Conservation (phyloP, 2,797 vertebrate genomes). For the Eleutherodactylus coqui region DNA sequence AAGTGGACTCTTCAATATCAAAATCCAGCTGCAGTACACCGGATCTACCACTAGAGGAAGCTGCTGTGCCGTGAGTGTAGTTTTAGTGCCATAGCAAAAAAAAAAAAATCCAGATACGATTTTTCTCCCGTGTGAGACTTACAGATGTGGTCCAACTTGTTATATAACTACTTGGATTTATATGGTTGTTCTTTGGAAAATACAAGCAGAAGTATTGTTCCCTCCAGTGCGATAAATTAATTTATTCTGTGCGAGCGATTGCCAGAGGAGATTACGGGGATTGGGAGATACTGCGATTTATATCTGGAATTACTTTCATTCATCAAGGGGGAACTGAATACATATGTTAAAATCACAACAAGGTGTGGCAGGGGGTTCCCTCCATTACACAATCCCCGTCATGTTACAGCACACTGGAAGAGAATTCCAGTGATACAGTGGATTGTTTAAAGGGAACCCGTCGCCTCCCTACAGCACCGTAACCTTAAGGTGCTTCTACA, state of each 20-base stretch:
- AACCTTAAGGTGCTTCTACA: too few species aligned
- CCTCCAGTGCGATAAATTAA: conserved; percentile 34
- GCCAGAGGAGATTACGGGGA: background rate
- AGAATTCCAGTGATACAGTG: background rate
- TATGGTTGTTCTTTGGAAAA: background rate
- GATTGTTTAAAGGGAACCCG: background rate
- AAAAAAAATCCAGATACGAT: background rate
- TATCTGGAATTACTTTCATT: conserved; percentile 7
- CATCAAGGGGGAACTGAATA: conserved; percentile 8
- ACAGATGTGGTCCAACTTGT: conserved; percentile 5
- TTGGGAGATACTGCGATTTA: conserved; percentile 17
- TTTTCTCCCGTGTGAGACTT: background rate
- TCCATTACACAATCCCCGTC: background rate
- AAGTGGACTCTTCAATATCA: too few species aligned
- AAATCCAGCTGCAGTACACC: background rate
- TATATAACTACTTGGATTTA: conserved; percentile 26
- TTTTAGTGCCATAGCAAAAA: background rate
- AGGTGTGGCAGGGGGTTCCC: background rate
- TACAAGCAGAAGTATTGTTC: conserved; percentile 29
- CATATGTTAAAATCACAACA: background rate
- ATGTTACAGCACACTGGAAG: background rate
- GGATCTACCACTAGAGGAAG: conserved; percentile 73
- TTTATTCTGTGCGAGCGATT: conserved; percentile 13
- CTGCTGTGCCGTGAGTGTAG: conserved; percentile 67
- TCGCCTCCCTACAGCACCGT: background rate